phyloP scores from a whole-genome alignment of 2,113 vertebrate genomes.

The Nycticebus coucang region DNA sequence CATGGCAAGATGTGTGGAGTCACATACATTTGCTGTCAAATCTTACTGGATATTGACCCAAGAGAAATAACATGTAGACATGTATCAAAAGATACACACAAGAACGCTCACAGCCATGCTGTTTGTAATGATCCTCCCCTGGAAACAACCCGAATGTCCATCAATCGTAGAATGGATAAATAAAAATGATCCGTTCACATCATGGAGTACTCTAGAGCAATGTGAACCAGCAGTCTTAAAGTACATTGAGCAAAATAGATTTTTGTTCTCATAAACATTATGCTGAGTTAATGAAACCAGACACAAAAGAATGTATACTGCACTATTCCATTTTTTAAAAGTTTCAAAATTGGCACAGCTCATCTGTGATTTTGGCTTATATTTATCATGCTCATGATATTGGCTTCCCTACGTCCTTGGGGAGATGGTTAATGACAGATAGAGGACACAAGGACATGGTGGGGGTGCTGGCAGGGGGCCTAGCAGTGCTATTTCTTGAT shows the following conservation, averaged over 20 bases:
- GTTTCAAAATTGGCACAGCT: neutral
- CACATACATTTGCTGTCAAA: neutral
- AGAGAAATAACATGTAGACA: neutral
- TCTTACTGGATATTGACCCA: neutral
- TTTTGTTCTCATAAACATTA: neutral
- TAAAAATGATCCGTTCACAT: neutral
- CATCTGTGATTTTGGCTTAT: neutral
- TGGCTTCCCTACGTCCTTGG: neutral
- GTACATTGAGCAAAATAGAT: rapidly evolving
- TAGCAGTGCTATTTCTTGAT: neutral
- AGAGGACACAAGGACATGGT: neutral
- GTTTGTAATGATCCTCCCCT: neutral
- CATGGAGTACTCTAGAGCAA: neutral
- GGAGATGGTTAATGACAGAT: neutral
- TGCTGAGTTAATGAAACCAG: neutral
- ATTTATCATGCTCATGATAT: neutral
- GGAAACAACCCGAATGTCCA: neutral
- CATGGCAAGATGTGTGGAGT: neutral
- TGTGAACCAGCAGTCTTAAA: neutral
- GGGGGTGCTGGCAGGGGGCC: no score
- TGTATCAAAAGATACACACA: neutral
- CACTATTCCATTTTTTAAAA: neutral
- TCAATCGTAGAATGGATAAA: neutral
- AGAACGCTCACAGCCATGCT: neutral
- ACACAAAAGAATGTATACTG: neutral